Evolutionary conservation across 2,113 vertebrate genomes (phyloP), one percentile per base, ranked within the genome.

Genomic region (Phyllostomus discolor): DNA sequence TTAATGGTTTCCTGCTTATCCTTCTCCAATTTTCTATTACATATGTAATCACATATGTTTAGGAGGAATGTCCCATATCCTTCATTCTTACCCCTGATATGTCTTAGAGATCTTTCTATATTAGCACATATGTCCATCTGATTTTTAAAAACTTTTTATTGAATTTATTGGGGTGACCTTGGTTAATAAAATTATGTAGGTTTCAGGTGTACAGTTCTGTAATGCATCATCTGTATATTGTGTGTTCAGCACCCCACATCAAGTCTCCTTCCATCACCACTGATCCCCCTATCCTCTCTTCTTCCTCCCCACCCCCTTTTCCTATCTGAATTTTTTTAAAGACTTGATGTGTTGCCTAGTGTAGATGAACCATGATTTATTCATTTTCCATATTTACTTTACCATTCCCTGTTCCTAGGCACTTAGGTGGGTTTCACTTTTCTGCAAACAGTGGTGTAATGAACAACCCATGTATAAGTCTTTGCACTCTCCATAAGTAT

Each of bases 401-500:
- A 43, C 43, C 83, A 88, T 83, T 96, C 12, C 8, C 8, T 94
- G 15, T 31, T 97, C 84, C 59, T n/a, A 89, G 80, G 59, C 41
- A 81, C 90, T 90, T 90, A 48, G 50, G 38, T 88, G 41, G 69
- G 73, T 96, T 88, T 90, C 85, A 89, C 66, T 48, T 72, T 90
- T 84, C 46, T 70, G 17, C 4, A 67, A 46, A 50, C 20, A 54
- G 4, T 35, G 24, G 17, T 90, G 10, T 76, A 91, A 81, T 59
- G 54, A 88, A 80, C 38, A 94, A 31, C 43, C 66, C 28, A 7
- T 54, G 17, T 70, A 43, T 62, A 66, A 59, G 38, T 78, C 26
- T 88, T 85, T 69, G 48, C 3, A 31, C 2, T 85, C 33, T 89
- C 26, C 26, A 1, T 75, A 87, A 67, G 24, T 90, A 20, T 89